These are phyloP conservation scores for Geotrypetes seraphini DNA, from an alignment of 2,797 vertebrate species.

Conservation along the genomic window DNA sequence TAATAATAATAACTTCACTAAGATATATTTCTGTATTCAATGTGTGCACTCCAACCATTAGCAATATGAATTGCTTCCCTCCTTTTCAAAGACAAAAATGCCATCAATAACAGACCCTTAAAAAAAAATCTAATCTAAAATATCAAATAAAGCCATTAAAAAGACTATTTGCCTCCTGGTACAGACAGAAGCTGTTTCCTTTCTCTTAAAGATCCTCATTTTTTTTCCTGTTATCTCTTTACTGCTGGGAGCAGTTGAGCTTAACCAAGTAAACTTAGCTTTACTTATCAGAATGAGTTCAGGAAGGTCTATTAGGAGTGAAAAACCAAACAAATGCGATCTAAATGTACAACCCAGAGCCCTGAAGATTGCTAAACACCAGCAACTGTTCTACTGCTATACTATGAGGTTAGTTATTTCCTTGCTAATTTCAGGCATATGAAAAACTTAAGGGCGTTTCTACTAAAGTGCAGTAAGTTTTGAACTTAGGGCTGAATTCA, in stretches of 20 bases:
- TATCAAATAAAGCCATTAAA: conserved; percentile 17
- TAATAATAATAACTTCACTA: too few relatives aligned
- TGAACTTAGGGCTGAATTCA: too few relatives aligned
- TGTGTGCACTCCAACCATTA: background rate
- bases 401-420: too few relatives aligned
- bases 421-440: too few relatives aligned
- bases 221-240: conserved; percentile 53
- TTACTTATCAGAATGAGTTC: conserved; percentile 71
- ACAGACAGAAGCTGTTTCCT: conserved; percentile 13
- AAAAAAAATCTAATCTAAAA: conserved; percentile 6
- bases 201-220: conserved; percentile 23
- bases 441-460: too few relatives aligned
- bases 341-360: conserved; percentile 10
- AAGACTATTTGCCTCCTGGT: background rate
- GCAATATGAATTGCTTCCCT: too few relatives aligned
- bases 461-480: too few relatives aligned
- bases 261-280: conserved; percentile 71
- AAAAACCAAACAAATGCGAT: conserved; percentile 38
- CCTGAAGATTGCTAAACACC: too few relatives aligned
- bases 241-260: conserved; percentile 65
- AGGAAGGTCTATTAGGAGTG: conserved; percentile 60
- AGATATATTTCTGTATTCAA: background rate
- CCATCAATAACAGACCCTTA: conserved; percentile 1
- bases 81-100: background rate
- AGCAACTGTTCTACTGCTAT: too few relatives aligned